Base-by-base conservation (phyloP, 2,888 invertebrate species). In the Acleris cristana region DNA sequence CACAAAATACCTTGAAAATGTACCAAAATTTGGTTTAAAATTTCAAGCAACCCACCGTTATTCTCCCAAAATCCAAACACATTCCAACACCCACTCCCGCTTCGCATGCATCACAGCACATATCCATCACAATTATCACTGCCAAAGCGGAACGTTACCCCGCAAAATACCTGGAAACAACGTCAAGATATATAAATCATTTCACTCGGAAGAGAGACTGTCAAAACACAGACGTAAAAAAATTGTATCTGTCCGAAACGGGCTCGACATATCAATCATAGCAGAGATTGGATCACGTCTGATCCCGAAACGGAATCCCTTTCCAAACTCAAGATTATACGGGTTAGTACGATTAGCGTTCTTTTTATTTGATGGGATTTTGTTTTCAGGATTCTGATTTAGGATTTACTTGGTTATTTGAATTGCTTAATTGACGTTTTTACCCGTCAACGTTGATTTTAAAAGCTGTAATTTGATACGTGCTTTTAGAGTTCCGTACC, bases 271-370 rank as follows among this genome's bases (percentile, higher is more conserved):
- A 86, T 87, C 87, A 84, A 85, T 87, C 86, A 86, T 78, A 73
- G 71, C 69, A 65, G 80, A 80, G 83, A 85, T 85, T 84, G 85
- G 80, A 83, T 84, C 84, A 84, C 83, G 84, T 84, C 69, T 70
- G 69, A 48, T 61, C 76, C 73, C 72, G 72, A 60, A 67, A 70
- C 69, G 65, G 64, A 71, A 72, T 71, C 67, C 66, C 53, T 57
- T 66, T 57, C 16, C 34, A 58, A 63, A 63, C 57, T 63, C 53
- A 67, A 54, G 58, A 62, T 62, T 56, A 57, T 62, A 58, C 12
- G 48, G 52, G 53, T 63, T 58, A 48, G 34, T 45, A 19, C 44
- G 18, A 58, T 63, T 53, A 40, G 40, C 14, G 14, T 40, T 40
- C 14, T 40, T 40, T 40, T 40, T 40, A 40, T 40, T 40, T 10